Percentiles rank a stretch among this genome's conserved stretches.
Evolutionary conservation across 2,113 vertebrate genomes (phyloP).

Genomic region (Prietella phreatophila): DNA sequence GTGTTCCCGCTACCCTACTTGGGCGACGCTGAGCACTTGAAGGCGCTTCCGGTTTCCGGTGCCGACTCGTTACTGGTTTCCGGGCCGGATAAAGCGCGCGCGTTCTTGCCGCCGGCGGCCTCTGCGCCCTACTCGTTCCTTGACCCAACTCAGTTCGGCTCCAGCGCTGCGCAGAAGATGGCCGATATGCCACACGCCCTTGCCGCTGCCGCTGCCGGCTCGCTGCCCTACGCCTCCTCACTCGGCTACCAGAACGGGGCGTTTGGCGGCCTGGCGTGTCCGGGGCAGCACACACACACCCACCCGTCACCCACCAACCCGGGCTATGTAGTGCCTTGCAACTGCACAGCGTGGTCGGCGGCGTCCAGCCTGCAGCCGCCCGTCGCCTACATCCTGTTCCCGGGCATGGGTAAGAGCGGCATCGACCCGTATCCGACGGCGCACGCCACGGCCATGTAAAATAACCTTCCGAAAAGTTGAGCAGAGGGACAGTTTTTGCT

Average conservation of each 20-base stretch:
- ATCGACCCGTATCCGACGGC: constrained; percentile 97
- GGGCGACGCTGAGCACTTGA: constrained; percentile 94
- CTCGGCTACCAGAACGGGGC: constrained; percentile 99
- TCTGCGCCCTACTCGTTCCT: constrained; percentile 91
- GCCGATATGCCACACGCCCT: constrained; percentile 96
- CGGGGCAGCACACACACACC: constrained; percentile 97
- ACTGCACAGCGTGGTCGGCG: constrained; percentile 97
- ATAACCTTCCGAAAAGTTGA: background rate
- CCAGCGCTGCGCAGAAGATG: constrained; percentile 98
- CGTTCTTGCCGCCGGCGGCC: constrained; percentile 92
- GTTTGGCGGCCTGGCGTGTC: constrained; percentile 92
- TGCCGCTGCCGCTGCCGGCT: constrained; percentile 76
- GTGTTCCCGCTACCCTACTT: constrained; percentile 99
- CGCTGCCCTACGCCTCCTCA: constrained; percentile 94
- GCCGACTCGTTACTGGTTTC: constrained; percentile 88
- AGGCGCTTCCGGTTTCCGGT: constrained; percentile 90
- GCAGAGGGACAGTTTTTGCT: constrained; percentile 13
- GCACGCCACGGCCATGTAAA: constrained; percentile 95
- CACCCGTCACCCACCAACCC: constrained; percentile 99
- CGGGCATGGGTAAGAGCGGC: constrained; percentile 99
- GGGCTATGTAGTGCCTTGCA: constrained; percentile 98
- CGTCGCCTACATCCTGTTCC: constrained; percentile 99
- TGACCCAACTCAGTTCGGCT: constrained; percentile 97
- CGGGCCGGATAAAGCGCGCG: constrained; percentile 87
- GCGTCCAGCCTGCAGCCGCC: constrained; percentile 96